A percentile compares a stretch with the other conserved stretches of the same genome.
These are phyloP conservation scores for Salvelinus fontinalis DNA, from an alignment of 2,113 vertebrate genomes.

Conservation along the genomic window DNA sequence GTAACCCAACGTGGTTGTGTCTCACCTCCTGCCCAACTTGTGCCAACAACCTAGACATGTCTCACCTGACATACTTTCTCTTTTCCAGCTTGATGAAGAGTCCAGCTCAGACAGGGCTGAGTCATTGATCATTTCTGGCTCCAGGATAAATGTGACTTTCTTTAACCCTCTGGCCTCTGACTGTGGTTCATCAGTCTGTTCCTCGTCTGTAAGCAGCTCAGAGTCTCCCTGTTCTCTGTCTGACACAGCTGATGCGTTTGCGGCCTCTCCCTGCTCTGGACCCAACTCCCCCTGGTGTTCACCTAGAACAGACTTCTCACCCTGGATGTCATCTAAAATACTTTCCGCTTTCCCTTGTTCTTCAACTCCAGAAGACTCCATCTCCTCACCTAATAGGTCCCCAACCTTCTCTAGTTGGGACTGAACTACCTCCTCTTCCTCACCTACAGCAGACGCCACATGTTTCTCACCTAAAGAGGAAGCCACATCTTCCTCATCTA, in stretches of 20 bases:
- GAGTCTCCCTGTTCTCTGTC: neutral
- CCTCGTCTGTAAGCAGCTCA: neutral
- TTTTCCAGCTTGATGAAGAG: constrained; percentile 19
- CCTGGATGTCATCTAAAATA: neutral
- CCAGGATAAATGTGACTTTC: constrained; percentile 61
- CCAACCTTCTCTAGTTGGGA: no score
- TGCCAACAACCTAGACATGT: constrained; percentile 5
- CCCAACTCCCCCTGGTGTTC: neutral
- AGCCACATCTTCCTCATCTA: neutral
- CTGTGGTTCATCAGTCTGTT: neutral
- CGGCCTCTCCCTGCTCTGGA: neutral
- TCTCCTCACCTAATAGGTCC: neutral
- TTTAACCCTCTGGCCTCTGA: constrained; percentile 29
- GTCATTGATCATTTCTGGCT: constrained; percentile 54
- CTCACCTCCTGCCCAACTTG: neutral
- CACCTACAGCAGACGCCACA: neutral
- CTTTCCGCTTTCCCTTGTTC: neutral
- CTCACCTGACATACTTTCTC: constrained; percentile 57
- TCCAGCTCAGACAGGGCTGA: constrained; percentile 29
- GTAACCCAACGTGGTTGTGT: neutral
- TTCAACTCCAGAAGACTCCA: neutral
- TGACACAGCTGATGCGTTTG: neutral
- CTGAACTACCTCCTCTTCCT: neutral
- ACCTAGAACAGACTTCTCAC: neutral
- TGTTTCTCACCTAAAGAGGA: neutral